phyloP scores from a whole-genome alignment of 2,797 vertebrate species.

The Lophius americanus region DNA sequence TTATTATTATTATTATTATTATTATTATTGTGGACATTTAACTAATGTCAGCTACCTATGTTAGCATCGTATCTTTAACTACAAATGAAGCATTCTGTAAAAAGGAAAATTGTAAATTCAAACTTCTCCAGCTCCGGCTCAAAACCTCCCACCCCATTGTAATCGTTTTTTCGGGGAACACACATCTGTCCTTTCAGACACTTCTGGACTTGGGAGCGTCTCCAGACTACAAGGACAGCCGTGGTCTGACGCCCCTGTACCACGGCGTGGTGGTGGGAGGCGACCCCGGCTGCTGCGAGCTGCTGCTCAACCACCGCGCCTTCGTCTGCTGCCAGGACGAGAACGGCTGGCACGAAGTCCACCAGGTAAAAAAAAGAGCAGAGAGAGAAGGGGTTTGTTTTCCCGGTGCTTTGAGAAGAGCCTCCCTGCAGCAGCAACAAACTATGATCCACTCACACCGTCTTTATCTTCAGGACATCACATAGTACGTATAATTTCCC shows the following conservation, averaged over 20 bases:
- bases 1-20: no score
- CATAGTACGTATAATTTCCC: slow-evolving; percentile 31
- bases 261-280: slow-evolving; percentile 93
- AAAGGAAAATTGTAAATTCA: no score
- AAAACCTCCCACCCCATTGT: no score
- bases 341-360: slow-evolving; percentile 96
- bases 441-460: slow-evolving; percentile 1
- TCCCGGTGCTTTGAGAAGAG: slow-evolving; percentile 35
- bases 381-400: background rate
- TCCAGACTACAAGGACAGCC: slow-evolving; percentile 95
- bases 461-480: slow-evolving; percentile 27
- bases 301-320: slow-evolving; percentile 89
- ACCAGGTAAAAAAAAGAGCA: slow-evolving; percentile 85
- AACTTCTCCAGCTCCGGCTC: no score
- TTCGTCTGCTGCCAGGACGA: slow-evolving; percentile 90
- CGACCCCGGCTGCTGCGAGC: slow-evolving; percentile 93
- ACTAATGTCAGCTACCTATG: no score
- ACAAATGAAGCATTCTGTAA: no score
- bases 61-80: no score
- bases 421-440: slow-evolving; percentile 41
- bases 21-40: no score
- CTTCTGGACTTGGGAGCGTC: slow-evolving; percentile 93
- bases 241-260: slow-evolving; percentile 91
- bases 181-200: slow-evolving; percentile 71
- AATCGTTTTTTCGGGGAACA: no score